Evolutionary conservation across 2,888 invertebrate species (phyloP), one percentile per base, ranked within the genome.

Genomic region (Labia minor): DNA sequence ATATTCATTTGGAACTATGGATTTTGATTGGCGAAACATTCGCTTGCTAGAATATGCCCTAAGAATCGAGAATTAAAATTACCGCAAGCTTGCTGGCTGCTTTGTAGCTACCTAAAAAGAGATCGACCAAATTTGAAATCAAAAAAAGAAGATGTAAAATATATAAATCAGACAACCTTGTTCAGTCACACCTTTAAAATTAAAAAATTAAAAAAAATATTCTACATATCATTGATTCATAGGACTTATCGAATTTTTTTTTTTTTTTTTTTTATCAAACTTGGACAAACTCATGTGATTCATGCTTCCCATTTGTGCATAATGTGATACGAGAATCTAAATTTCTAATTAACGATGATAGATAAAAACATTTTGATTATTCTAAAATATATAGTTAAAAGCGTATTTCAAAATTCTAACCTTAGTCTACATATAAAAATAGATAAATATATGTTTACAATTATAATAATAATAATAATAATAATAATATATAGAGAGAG

Each of bases 11-110:
- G 11, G 33, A 49, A 14, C 49, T 3, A 3, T 49, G 2, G 14
- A 49, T 49, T 8, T 49, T 49, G 49, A 49, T 49, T 49, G 49
- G 49, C 49, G 14, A 3, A n/a, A 49, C 14, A 49, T 26, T 49
- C 14, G 49, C 49, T 49, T 49, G 4, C 49, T 49, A 49, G 16
- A 49, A 14, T 49, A 49, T 49, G 49, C 49, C 49, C 49, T 49
- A 49, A 16, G 49, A 10, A 49, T n/a, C 49, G 49, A 49, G 49
- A 14, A 49, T 49, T 49, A 4, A 49, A 49, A 49, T 49, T 49
- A 49, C 49, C 49, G 49, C 49, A 49, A 49, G 49, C 49, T 49
- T 49, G 49, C 49, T 49, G 49, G 49, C 49, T 49, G 49, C 49
- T n/a, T 49, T 49, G 49, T 49, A 49, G 49, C 49, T 49, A 49